Base-by-base conservation (phyloP, 1,140 invertebrate species). In the Caenorhabditis inopinata region DNA sequence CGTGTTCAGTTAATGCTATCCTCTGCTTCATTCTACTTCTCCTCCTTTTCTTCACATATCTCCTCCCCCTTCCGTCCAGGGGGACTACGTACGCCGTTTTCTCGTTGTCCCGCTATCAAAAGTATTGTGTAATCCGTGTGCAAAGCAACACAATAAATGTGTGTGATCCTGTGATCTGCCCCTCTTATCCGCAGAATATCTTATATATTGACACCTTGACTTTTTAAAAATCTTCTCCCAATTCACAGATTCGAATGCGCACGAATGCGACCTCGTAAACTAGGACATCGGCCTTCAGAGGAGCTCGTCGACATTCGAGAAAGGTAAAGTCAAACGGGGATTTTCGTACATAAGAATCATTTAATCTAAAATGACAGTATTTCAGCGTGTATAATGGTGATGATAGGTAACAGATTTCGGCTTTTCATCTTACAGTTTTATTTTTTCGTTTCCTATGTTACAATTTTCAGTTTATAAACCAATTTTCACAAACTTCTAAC, bases 241-340 rank as follows among this genome's bases (percentile, higher is more conserved):
- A 62, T 62, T 62, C 53, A 62, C 7, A 32, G 12, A 27, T 25
- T 53, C 49, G 49, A 62, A 62, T 68, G 58, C 29, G 58, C 32
- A 38, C 58, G 58, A 68, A 68, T 68, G 58, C 58, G 58, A 68
- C 58, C 58, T 42, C 58, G 58, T 42, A 68, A 68, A 68, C 32
- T 68, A 68, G 3, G 58, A 68, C 58, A 68, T 68, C 58, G 58
- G 32, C 58, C 58, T 42, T 68, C 58, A 3, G 58, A 68, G 35
- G 58, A 68, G 58, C 58, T 68, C 58, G 21, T 68, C 32, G 58
- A 68, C 38, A 68, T 68, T 68, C 58, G 58, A 38, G 58, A 68
- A 12, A 68, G 58, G 58, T 68, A 11, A 7, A 32, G 21, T 23
- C 6, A 1, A 32, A 2, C 14, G 5, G 5, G 5, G 5, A 42